A percentile compares a stretch with the other conserved stretches of the same genome.
These are phyloP conservation scores for Trididemnum miniatum DNA, from an alignment of 23 tunicate genomes.

Conservation along the genomic window DNA sequence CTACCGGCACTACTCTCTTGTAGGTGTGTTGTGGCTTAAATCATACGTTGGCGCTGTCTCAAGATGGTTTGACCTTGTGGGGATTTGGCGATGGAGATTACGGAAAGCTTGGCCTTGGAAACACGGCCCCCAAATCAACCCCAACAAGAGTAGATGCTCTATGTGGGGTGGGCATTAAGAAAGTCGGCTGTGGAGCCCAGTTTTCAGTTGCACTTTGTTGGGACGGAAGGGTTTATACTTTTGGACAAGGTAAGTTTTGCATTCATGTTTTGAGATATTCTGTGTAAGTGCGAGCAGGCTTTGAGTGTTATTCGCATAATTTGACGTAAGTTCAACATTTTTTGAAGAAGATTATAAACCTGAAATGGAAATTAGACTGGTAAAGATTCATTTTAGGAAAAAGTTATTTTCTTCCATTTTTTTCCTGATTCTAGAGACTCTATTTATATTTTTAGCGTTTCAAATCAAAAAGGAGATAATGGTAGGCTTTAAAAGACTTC, in stretches of 20 bases:
- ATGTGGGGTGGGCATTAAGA: slow-evolving; percentile 62
- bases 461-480: too few species aligned
- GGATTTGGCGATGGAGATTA: slow-evolving; percentile 97
- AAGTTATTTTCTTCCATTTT: too few species aligned
- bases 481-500: too few species aligned
- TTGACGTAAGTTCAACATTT: too few species aligned
- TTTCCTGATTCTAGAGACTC: too few species aligned
- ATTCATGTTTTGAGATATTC: too few species aligned
- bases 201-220: slow-evolving; percentile 66
- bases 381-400: too few species aligned
- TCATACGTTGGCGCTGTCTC: slow-evolving; percentile 89
- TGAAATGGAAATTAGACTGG: too few species aligned
- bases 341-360: too few species aligned
- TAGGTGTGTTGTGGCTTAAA: slow-evolving; percentile 94
- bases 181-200: slow-evolving; percentile 77
- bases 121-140: slow-evolving; percentile 54
- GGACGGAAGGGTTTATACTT: slow-evolving; percentile 67
- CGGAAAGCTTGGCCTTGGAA: slow-evolving; percentile 92
- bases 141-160: slow-evolving; percentile 83
- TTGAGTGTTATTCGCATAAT: too few species aligned
- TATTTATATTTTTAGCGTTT: too few species aligned
- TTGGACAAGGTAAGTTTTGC: slow-evolving; percentile 92
- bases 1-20: neutral
- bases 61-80: slow-evolving; percentile 86
- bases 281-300: too few species aligned